A percentile compares a stretch with the other conserved stretches of the same genome.
Evolutionary conservation across 2,797 vertebrate genomes (phyloP).

Genomic region (Chaunax sp.): DNA sequence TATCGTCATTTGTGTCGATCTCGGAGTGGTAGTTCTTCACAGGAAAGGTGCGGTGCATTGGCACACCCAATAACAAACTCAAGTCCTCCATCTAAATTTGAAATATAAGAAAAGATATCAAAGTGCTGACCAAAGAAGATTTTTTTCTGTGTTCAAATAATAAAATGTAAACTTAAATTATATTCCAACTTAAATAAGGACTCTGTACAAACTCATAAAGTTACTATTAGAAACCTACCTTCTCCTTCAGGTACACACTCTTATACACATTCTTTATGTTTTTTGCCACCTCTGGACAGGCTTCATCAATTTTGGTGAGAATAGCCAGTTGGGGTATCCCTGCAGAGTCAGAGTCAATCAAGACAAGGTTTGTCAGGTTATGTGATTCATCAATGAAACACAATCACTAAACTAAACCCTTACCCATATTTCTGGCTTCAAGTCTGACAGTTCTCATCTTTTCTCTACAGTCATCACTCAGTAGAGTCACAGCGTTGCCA

Average conservation of each 20-base stretch:
- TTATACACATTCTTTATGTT: conserved; percentile 1
- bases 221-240: conserved; percentile 27
- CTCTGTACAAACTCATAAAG: too few relatives aligned
- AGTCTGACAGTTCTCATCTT: background rate
- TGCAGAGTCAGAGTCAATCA: background rate
- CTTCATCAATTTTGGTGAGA: conserved; percentile 59
- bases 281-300: conserved; percentile 29
- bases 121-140: background rate
- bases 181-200: too few relatives aligned
- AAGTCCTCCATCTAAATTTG: background rate
- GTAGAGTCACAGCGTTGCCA: background rate
- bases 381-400: too few relatives aligned
- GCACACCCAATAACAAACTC: background rate
- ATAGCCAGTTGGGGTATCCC: conserved; percentile 54
- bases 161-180: background rate
- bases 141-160: background rate
- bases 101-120: too few relatives aligned
- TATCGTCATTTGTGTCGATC: background rate
- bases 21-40: conserved; percentile 72
- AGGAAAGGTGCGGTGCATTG: conserved; percentile 63
- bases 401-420: background rate
- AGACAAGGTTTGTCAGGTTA: background rate
- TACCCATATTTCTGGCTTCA: background rate
- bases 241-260: conserved; percentile 38
- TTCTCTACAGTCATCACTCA: too few relatives aligned